Evolutionary conservation across 37 sponge, comb jelly and placozoan genomes (phyloP).

Genomic region (Axinella damicornis): DNA sequence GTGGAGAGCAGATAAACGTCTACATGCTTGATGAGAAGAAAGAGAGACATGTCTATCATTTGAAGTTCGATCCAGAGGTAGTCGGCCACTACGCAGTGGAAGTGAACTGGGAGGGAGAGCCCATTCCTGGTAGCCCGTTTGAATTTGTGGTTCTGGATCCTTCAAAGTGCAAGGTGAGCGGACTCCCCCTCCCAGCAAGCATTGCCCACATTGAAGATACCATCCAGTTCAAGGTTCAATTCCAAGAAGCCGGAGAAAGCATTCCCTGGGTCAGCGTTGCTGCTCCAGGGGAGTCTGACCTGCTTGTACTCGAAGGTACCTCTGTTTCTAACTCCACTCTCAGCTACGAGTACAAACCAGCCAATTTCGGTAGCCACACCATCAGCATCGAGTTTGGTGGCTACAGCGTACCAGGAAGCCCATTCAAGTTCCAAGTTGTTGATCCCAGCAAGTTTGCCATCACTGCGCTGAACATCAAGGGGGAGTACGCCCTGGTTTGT

Average conservation of each 20-base stretch:
- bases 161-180: conserved; percentile 52
- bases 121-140: conserved; percentile 84
- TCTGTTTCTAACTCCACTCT: background rate
- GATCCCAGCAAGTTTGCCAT: conserved; percentile 55
- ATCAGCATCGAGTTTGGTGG: conserved; percentile 49
- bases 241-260: conserved; percentile 48
- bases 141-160: conserved; percentile 77
- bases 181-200: conserved; percentile 34
- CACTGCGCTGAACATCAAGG: conserved; percentile 39
- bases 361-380: conserved; percentile 12
- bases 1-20: conserved; percentile 38
- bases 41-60: conserved; percentile 37
- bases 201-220: conserved; percentile 21
- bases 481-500: conserved; percentile 59
- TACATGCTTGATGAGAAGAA: conserved; percentile 57
- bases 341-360: conserved; percentile 36
- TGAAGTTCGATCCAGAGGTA: conserved; percentile 52
- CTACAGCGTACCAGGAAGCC: conserved; percentile 50
- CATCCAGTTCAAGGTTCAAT: conserved; percentile 53
- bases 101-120: conserved; percentile 42
- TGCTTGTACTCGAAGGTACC: background rate
- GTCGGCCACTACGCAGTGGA: conserved; percentile 70
- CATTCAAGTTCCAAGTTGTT: conserved; percentile 51
- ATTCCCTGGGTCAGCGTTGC: conserved; percentile 39
- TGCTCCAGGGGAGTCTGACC: background rate